Base-by-base conservation (phyloP, 2,888 invertebrate species). In the Rhodophaea formosa region DNA sequence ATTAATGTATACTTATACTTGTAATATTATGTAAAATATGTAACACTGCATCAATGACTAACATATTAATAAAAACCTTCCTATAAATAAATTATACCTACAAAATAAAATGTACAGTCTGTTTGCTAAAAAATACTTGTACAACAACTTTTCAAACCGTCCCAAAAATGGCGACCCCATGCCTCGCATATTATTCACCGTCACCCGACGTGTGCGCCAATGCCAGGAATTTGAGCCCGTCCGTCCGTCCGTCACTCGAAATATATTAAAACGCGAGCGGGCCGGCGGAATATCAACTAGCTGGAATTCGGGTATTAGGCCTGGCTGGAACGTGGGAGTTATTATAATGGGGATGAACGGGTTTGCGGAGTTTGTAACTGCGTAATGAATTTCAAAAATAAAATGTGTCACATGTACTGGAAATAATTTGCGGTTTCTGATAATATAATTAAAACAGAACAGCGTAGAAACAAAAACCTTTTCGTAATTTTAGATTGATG, bases 201-300 rank as follows among this genome's bases (percentile, higher is more conserved):
- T 44, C 43, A 45, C 0, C 7, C 30, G 7, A 12, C 15, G 42
- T 45, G 53, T 44, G 53, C 44, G 30, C 17, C 43, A 43, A 54
- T 54, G 53, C 29, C 43, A 54, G 53, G 53, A 54, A 54, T 54
- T 42, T 23, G n/a, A 53, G 23, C 44, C 32, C 15, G 35, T 52
- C 32, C 16, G 47, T 12, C 53, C 23, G 42, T 29, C 14, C 42
- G 49, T 51, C 49, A 35, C 35, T 51, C 35, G 35, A 51, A 16
- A 53, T 53, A 55, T 45, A 55, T 55, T 55, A 55, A 35, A 55
- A 53, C 54, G 17, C 15, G 15, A 39, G 23, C 43, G 10, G 43
- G 8, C 23, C 45, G 45, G 7, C 54, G 12, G 54, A 45, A 55
- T 55, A 55, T 55, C 45, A 55, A 55, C 32, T 45, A 55, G 54